Evolutionary conservation across 2,888 invertebrate species (phyloP).

Genomic region (Cotesia congregata): DNA sequence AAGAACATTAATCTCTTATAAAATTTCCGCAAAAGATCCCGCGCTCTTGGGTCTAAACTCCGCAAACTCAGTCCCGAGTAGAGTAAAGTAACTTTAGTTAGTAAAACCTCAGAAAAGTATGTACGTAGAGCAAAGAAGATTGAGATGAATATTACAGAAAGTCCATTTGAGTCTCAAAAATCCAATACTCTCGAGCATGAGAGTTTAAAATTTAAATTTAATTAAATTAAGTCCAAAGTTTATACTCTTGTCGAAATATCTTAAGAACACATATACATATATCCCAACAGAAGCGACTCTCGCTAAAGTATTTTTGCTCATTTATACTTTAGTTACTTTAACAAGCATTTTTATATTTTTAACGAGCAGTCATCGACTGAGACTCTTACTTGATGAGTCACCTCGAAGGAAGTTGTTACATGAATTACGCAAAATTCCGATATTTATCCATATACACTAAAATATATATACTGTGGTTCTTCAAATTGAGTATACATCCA

Average conservation of each 20-base stretch:
- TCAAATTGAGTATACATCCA: too few relatives aligned
- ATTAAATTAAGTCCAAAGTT: background rate
- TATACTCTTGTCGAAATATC: background rate
- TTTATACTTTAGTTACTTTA: background rate
- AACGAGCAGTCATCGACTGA: background rate
- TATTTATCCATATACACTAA: background rate
- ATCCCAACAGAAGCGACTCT: background rate
- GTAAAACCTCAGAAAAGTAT: background rate
- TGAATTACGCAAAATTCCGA: background rate
- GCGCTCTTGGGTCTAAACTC: conserved; percentile 9
- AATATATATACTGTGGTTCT: background rate
- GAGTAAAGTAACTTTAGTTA: background rate
- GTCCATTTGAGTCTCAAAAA: background rate
- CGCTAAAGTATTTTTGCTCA: background rate
- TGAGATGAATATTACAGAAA: background rate
- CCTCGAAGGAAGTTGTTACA: background rate
- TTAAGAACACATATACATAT: background rate
- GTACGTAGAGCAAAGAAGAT: background rate
- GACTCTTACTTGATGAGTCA: conserved; percentile 11
- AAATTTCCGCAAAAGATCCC: background rate
- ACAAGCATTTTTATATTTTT: background rate
- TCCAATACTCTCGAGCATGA: background rate
- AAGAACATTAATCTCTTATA: too few relatives aligned
- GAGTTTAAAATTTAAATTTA: conserved; percentile 1
- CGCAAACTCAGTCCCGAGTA: background rate